phyloP scores from a whole-genome alignment of 23 tunicate species.

The Styela clava region DNA sequence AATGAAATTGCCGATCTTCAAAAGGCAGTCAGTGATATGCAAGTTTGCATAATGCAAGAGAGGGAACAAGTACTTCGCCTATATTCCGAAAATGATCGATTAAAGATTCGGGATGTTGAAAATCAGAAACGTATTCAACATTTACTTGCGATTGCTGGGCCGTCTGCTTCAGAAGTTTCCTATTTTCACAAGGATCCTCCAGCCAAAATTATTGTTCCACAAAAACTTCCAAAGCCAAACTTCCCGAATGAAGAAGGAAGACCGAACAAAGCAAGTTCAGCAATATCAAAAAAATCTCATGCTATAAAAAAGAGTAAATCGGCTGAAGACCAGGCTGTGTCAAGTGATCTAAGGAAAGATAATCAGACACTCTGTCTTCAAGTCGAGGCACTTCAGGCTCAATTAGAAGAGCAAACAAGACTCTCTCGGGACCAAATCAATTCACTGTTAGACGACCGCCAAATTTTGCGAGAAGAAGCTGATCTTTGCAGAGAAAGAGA shows the following conservation, averaged over 20 bases:
- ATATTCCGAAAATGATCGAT: constrained; percentile 92
- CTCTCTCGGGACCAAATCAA: constrained; percentile 80
- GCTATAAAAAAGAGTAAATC: background rate
- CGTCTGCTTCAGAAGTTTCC: constrained; percentile 93
- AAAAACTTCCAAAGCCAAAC: constrained; percentile 62
- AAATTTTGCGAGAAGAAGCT: constrained; percentile 72
- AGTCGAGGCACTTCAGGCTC: constrained; percentile 89
- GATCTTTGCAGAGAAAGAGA: constrained; percentile 71
- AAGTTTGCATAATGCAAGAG: constrained; percentile 93
- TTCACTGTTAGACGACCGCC: constrained; percentile 75
- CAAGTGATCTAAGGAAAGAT: constrained; percentile 23
- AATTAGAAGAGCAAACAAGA: constrained; percentile 83
- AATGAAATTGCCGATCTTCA: constrained; percentile 93
- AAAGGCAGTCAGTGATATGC: constrained; percentile 96
- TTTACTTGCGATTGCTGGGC: constrained; percentile 91
- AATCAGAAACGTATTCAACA: constrained; percentile 93
- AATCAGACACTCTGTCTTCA: constrained; percentile 73
- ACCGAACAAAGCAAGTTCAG: background rate
- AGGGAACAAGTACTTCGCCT: constrained; percentile 88
- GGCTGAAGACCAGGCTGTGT: background rate
- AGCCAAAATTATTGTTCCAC: constrained; percentile 76
- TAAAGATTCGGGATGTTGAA: constrained; percentile 90
- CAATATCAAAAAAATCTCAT: background rate
- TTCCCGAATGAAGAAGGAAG: constrained; percentile 49
- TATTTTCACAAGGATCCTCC: constrained; percentile 99